phyloP scores from a whole-genome alignment of 2,888 invertebrate species.

The Zonitis immaculata region DNA sequence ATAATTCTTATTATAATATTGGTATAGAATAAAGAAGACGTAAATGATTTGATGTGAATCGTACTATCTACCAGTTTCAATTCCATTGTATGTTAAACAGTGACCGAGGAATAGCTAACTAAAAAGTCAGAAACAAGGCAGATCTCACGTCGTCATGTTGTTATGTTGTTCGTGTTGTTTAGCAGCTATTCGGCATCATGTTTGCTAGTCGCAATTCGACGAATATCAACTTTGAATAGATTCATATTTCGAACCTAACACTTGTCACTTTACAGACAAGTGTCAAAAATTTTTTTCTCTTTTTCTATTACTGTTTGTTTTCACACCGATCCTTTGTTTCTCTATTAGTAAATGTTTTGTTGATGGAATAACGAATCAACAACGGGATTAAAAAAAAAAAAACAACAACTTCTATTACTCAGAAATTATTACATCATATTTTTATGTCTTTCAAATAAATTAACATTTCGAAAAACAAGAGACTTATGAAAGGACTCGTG shows the following conservation, averaged over 20 bases:
- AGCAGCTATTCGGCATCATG: slow-evolving; percentile 16
- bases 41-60: slow-evolving; percentile 41
- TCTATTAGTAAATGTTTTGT: neutral
- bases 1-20: slow-evolving; percentile 39
- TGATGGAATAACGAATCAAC: neutral
- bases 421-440: neutral
- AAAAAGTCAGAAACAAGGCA: slow-evolving; percentile 19
- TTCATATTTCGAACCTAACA: slow-evolving; percentile 19
- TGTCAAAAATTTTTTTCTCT: slow-evolving; percentile 10
- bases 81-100: slow-evolving; percentile 32
- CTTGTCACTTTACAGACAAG: slow-evolving; percentile 16
- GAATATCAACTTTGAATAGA: slow-evolving; percentile 14
- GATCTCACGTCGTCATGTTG: slow-evolving; percentile 22
- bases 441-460: neutral
- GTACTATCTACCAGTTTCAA: slow-evolving; percentile 31
- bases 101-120: slow-evolving; percentile 13
- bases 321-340: slow-evolving; percentile 18
- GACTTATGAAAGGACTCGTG: neutral
- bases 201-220: slow-evolving; percentile 15
- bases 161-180: slow-evolving; percentile 20
- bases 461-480: neutral
- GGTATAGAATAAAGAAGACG: neutral
- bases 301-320: slow-evolving; percentile 1
- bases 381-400: neutral
- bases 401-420: too few species aligned